phyloP scores from a whole-genome alignment of 1,140 invertebrate genomes.

The Acyrthosiphon pisum region DNA sequence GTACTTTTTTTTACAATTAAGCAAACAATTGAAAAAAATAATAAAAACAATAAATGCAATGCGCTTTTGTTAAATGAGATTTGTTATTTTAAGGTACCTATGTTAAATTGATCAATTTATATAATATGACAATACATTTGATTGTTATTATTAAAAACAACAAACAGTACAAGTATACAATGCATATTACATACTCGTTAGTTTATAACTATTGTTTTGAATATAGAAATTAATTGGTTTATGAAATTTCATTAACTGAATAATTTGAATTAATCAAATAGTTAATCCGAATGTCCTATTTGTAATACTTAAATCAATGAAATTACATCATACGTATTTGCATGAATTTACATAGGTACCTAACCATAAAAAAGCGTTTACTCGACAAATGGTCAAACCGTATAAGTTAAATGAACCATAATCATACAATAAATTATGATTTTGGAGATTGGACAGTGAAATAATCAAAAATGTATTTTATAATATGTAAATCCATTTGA shows the following conservation, averaged over 20 bases:
- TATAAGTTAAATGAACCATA: background rate
- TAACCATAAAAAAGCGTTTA: background rate
- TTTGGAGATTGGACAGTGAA: background rate
- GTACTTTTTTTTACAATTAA: background rate
- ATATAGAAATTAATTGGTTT: background rate
- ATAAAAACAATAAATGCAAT: background rate
- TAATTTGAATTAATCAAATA: background rate
- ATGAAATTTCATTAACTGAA: background rate
- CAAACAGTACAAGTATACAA: background rate
- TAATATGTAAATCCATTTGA: background rate
- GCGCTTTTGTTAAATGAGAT: background rate
- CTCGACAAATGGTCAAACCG: background rate
- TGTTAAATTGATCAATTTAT: background rate
- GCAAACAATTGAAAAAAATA: background rate
- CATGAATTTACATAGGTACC: background rate
- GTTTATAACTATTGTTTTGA: background rate
- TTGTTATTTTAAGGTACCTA: background rate
- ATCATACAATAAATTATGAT: background rate
- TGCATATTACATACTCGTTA: background rate
- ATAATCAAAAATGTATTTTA: background rate
- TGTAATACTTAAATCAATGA: background rate
- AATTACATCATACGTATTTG: background rate
- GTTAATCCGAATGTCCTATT: background rate
- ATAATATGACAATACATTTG: background rate
- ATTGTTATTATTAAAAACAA: background rate